Base-by-base conservation (phyloP, 2,113 vertebrate species). In the Athene noctua region DNA sequence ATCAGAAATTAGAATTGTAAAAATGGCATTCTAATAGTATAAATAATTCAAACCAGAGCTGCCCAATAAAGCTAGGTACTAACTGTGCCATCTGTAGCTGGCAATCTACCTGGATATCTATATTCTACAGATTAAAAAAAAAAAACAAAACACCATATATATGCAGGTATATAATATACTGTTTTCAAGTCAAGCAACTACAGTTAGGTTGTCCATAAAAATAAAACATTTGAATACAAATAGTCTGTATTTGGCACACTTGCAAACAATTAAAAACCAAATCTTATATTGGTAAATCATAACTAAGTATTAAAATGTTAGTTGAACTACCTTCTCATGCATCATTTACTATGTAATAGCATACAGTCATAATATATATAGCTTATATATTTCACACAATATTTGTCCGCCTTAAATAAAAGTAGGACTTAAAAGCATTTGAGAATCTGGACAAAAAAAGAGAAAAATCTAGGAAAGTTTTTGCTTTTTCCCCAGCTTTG, bases 381-480 rank as follows among this genome's bases (percentile, higher is more conserved):
- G 20, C 70, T 72, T 88, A 79, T 2, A 6, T 47, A 89, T 62
- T 92, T 89, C 66, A 91, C 49, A 47, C 30, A 80, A 10, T 36
- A 90, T 84, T 66, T 94, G 23, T 18, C 34, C 75, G 15, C 30
- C 54, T 82, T 72, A 87, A 71, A 84, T 58, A 74, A 86, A 83
- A 92, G 17, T 9, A 65, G 34, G 9, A 57, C 2, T 10, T 85
- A 68, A 67, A 84, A 91, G 34, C 54, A 90, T 75, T 82, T 75
- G 51, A 67, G 81, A 81, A 44, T 42, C 25, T 57, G 17, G 49
- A 44, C 25, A 17, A 49, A 87, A 57, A 61, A 46, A 67, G 57
- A 68, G 52, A 82, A 49, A 46, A 38, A 66, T 23, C 18, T 74
- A 66, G 62, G 32, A 73, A 71, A 20, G 18, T 36, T 92, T 88